These are phyloP conservation scores for Cistogaster globosa DNA, from an alignment of 2,888 invertebrate species.

Conservation along the genomic window DNA sequence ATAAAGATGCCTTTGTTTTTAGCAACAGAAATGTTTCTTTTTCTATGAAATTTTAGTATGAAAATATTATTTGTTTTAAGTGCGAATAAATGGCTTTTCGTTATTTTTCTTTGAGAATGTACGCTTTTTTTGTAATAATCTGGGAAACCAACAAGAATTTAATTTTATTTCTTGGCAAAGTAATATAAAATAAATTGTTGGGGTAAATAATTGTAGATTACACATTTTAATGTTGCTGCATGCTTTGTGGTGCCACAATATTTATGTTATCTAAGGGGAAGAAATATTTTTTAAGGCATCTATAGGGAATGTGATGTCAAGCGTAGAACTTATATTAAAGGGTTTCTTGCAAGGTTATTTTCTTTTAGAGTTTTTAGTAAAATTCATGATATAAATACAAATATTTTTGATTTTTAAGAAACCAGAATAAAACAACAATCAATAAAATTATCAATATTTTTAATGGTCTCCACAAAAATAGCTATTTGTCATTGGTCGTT, in stretches of 20 bases:
- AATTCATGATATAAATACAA: too few relatives aligned
- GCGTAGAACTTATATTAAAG: background rate
- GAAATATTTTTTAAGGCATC: slow-evolving; percentile 20
- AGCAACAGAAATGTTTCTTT: slow-evolving; percentile 33
- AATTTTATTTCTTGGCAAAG: background rate
- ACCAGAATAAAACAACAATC: too few relatives aligned
- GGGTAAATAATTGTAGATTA: slow-evolving; percentile 63
- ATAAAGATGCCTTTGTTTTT: background rate
- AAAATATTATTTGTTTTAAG: slow-evolving; percentile 55
- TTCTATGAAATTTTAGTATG: slow-evolving; percentile 2
- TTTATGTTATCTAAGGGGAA: slow-evolving; percentile 4
- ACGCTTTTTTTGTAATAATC: slow-evolving; percentile 3
- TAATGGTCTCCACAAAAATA: too few relatives aligned
- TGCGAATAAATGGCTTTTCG: slow-evolving; percentile 62
- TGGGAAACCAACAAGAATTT: slow-evolving; percentile 47
- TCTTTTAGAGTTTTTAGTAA: background rate
- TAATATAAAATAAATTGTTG: slow-evolving; percentile 17
- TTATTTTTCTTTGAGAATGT: slow-evolving; percentile 15
- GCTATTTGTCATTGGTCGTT: too few relatives aligned
- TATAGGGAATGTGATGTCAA: slow-evolving; percentile 39
- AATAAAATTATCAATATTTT: too few relatives aligned
- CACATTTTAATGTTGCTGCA: slow-evolving; percentile 17
- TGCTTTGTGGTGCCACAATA: background rate
- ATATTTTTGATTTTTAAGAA: too few relatives aligned
- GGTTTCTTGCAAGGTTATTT: background rate